phyloP scores from a whole-genome alignment of 2,113 vertebrate genomes.

The Tragulus kanchil region DNA sequence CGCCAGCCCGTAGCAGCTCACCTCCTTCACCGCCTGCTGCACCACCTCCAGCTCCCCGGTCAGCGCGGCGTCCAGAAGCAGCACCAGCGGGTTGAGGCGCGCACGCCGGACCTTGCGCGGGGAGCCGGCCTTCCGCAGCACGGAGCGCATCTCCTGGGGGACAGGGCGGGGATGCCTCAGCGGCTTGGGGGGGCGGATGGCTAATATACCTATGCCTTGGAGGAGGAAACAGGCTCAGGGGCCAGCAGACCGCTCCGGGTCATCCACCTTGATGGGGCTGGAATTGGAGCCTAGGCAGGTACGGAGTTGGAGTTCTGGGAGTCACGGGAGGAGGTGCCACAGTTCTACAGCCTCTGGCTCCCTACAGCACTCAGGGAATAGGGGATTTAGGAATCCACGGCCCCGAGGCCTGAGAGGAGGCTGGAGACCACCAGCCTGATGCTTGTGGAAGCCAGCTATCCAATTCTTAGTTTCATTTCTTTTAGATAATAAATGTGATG shows the following conservation, averaged over 20 bases:
- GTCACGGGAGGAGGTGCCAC: no score
- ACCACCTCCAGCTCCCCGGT: conserved; percentile 95
- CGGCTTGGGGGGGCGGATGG: neutral
- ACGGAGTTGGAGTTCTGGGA: no score
- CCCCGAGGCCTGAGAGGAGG: neutral
- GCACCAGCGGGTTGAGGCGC: conserved; percentile 92
- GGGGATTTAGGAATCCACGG: neutral
- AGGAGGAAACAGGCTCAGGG: neutral
- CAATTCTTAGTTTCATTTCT: neutral
- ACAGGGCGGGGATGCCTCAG: neutral
- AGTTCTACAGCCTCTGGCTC: neutral
- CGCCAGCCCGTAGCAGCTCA: conserved; percentile 60
- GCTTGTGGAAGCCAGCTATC: neutral
- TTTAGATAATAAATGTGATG: neutral
- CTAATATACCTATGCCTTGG: neutral
- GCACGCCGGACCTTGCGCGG: conserved; percentile 86
- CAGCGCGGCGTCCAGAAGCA: conserved; percentile 93
- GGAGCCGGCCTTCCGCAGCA: conserved; percentile 87
- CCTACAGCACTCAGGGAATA: neutral
- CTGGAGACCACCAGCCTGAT: neutral
- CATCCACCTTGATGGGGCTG: neutral
- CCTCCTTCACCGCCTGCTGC: conserved; percentile 92
- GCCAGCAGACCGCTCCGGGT: rapidly evolving
- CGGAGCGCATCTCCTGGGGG: conserved; percentile 90
- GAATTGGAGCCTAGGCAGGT: neutral